Base-by-base conservation (phyloP, 2,113 vertebrate genomes). In the Tympanuchus pallidicinctus region DNA sequence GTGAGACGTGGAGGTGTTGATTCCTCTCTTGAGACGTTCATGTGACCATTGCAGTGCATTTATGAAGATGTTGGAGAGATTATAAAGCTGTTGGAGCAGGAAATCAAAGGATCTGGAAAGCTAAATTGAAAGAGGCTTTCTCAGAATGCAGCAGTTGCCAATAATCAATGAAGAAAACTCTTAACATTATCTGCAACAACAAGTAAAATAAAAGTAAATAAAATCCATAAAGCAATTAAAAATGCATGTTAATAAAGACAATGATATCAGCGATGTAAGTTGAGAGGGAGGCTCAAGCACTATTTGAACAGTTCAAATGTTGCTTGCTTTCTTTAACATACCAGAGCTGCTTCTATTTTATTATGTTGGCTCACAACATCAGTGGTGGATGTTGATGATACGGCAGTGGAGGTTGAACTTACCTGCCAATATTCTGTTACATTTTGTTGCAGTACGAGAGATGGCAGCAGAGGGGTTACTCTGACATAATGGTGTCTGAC, bases 31-130 rank as follows among this genome's bases (percentile, higher is more conserved):
- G 25, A 67, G 77, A n/a, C 2, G 69, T 98, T 99, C 98, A 99
- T 99, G 99, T 99, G 98, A 99, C 99, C 99, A 99, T 99, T 97
- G 98, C 99, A 99, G 97, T 98, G 96, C 98, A 97, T 97, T 95
- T 97, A 97, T 75, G 92, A 97, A 93, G 52, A 5, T 56, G 34
- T 45, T 0, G 9, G 54, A 65, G 91, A 84, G 73, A 38, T 63
- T 96, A 92, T 87, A 88, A 97, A 91, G 85, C 56, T 89, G 71
- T 90, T 18, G 61, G 86, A 88, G 50, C 0, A 18, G 88, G 80
- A 93, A 95, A 85, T 93, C 76, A 90, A 50, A 38, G 42, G 76
- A 82, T 67, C 69, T 34, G 21, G 71, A 92, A 66, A 66, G 77
- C 67, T 86, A 65, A 95, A 88, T 21, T 79, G 74, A 52, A 88